Evolutionary conservation across 2,888 invertebrate genomes (phyloP).

Genomic region (Nomada fucata): DNA sequence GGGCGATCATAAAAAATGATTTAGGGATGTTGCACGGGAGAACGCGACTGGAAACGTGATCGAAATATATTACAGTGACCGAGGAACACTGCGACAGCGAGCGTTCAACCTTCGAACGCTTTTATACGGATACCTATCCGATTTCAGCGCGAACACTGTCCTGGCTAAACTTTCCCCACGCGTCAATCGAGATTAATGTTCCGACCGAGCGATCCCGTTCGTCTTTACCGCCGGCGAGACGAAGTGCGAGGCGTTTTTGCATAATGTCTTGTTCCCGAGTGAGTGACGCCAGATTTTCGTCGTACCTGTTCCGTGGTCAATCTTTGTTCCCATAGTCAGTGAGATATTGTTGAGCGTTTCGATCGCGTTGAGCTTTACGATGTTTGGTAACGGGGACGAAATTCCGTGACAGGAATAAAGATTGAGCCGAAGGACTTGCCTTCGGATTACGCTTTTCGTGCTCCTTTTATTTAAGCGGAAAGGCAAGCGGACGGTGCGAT

Average conservation of each 20-base stretch:
- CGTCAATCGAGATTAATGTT: constrained; percentile 57
- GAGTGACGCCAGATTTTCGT: constrained; percentile 37
- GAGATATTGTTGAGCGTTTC: constrained; percentile 27
- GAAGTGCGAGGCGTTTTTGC: constrained; percentile 29
- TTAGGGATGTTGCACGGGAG: constrained; percentile 26
- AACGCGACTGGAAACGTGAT: constrained; percentile 30
- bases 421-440: neutral
- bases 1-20: constrained; percentile 60
- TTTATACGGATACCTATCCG: constrained; percentile 40
- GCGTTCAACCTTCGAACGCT: neutral
- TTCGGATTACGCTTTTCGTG: neutral
- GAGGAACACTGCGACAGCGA: neutral
- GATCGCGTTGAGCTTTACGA: neutral
- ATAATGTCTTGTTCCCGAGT: constrained; percentile 53
- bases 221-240: constrained; percentile 14
- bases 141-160: constrained; percentile 32
- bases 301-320: constrained; percentile 17
- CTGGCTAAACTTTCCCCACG: constrained; percentile 36
- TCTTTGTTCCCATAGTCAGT: constrained; percentile 33
- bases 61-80: constrained; percentile 42
- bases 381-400: neutral
- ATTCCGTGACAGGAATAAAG: neutral
- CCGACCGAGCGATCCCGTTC: constrained; percentile 16
- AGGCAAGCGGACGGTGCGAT: no score
- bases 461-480: no score